Evolutionary conservation across 92 coral and sea anemone genomes (phyloP), one percentile per base, ranked within the genome.

Genomic region (Parazoanthus darwini): DNA sequence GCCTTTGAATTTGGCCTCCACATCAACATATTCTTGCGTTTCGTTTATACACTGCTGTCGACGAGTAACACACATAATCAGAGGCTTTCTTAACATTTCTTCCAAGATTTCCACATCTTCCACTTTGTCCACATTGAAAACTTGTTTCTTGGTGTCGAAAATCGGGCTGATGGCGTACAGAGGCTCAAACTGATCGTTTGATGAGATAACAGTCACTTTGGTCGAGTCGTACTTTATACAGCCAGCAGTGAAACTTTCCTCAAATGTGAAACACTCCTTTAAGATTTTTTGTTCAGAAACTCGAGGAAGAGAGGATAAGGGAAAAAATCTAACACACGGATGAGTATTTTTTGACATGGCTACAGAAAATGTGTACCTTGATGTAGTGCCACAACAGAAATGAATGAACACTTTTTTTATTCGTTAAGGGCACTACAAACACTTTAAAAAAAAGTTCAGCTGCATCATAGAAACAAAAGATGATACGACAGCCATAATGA

Each of bases 81-180:
- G 23, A 22, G 80, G 80, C 80, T 76, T 76, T 29, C 51, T 8
- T 13, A 76, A 38, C 13, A 76, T 76, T 37, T 76, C 10, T 38
- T 76, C 80, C 26, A 76, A 9, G 2, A 2, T 14, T 20, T 39
- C 79, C 51, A 76, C 14, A 39, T 76, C 80, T 76, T 38, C 51
- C 6, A 16, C 50, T 37, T 36, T 76, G 29, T 76, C 3, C 50
- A 76, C 80, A 10, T 76, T 37, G 26, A 76, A 76, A 76, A 44
- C 46, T 76, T 76, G 80, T 11, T 76, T 76, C 80, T 76, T 76
- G n/a, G 35, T 76, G 80, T 39, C 80, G 22, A 76, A 76, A 10
- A 39, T 76, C 26, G 80, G 80, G 14, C 51, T 2, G 46, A 76
- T 23, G 9, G 80, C 20, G 16, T 39, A 76, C 46, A 76, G 46